Evolutionary conservation across 2,888 invertebrate species (phyloP).

Genomic region (Campaea margaritaria): DNA sequence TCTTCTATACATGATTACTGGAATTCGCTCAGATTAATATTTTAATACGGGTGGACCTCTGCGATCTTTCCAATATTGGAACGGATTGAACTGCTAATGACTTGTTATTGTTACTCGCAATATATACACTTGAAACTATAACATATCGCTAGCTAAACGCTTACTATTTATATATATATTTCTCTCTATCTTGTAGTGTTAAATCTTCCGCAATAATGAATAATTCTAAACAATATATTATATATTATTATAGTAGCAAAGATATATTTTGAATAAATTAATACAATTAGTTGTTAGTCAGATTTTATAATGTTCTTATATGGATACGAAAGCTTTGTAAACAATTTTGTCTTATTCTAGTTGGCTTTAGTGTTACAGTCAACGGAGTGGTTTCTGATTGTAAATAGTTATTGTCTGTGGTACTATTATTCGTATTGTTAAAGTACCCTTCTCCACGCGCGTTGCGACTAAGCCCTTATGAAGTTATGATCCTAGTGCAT

Average conservation of each 20-base stretch:
- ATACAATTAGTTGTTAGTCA: conserved; percentile 58
- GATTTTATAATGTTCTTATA: conserved; percentile 47
- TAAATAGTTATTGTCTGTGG: neutral
- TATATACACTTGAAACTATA: neutral
- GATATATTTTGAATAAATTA: conserved; percentile 66
- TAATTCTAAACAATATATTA: conserved; percentile 23
- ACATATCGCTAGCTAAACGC: conserved; percentile 27
- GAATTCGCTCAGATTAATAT: no score
- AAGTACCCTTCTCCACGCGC: neutral
- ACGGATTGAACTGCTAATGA: no score
- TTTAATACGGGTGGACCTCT: no score
- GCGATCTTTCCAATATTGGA: no score
- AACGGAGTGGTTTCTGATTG: conserved; percentile 1
- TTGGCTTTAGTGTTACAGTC: neutral
- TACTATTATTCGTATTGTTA: no score
- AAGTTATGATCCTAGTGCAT: neutral
- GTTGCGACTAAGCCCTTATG: no score
- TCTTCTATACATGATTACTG: no score
- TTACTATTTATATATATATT: conserved; percentile 1
- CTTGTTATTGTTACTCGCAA: no score
- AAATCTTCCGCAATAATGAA: conserved; percentile 28
- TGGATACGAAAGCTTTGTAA: conserved; percentile 19
- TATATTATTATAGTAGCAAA: conserved; percentile 42
- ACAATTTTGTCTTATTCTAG: conserved; percentile 25
- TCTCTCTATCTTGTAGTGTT: conserved; percentile 14